Evolutionary conservation across 2,888 invertebrate genomes (phyloP).

Genomic region (Tiliacea aurago): DNA sequence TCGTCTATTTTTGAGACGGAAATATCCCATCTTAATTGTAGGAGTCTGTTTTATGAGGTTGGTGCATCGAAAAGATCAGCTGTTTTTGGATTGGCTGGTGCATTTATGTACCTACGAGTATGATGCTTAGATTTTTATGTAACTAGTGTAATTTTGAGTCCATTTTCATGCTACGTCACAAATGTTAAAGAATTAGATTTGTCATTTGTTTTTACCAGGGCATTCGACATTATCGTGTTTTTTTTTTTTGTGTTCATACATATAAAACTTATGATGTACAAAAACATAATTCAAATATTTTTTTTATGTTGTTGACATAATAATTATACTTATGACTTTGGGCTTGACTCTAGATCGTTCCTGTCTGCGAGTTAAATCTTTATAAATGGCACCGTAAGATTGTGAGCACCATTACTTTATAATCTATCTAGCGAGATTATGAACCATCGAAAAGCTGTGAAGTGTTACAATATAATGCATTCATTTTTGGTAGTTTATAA

Average conservation of each 20-base stretch:
- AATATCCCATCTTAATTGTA: slow-evolving; percentile 45
- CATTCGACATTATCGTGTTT: neutral
- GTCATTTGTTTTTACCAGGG: too few species aligned
- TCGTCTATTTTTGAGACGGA: slow-evolving; percentile 53
- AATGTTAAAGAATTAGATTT: neutral
- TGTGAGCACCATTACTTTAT: too few species aligned
- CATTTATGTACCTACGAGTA: neutral
- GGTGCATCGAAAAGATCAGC: slow-evolving; percentile 37
- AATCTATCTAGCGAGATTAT: too few species aligned
- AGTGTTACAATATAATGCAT: too few species aligned
- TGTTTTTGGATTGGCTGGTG: slow-evolving; percentile 2
- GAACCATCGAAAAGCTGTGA: too few species aligned
- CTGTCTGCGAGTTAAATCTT: neutral
- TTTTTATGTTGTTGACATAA: neutral
- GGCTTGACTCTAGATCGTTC: neutral
- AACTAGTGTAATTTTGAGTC: neutral
- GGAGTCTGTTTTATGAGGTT: slow-evolving; percentile 13
- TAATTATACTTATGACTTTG: neutral
- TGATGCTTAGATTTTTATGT: neutral
- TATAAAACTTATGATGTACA: neutral
- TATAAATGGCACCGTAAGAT: neutral
- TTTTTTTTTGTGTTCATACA: neutral
- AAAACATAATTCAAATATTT: neutral
- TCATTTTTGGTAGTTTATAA: too few species aligned
- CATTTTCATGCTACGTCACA: neutral